Conservation (phyloP, 2,113 vertebrate species). For the Barbus barbus region DNA sequence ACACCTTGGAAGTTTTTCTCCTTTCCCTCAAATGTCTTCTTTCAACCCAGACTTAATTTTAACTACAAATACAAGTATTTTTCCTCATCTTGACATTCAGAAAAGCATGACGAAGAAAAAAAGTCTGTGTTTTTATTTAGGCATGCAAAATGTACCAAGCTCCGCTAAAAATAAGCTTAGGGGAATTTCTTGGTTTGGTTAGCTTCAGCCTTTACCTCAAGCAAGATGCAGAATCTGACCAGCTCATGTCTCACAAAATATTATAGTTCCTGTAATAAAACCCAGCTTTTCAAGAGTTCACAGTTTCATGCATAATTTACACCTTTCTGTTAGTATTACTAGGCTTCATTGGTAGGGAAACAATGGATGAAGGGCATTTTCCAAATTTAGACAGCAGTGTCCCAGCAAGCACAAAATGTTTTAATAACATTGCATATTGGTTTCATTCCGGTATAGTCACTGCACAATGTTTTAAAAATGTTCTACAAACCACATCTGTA, state of each 20-base stretch:
- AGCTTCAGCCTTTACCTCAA: conserved; percentile 58
- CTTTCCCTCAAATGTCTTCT: conserved; percentile 18
- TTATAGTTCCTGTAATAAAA: conserved; percentile 29
- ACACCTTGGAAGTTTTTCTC: conserved; percentile 58
- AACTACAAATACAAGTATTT: conserved; percentile 55
- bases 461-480: background rate
- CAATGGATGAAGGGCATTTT: background rate
- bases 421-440: background rate
- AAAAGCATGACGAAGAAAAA: conserved; percentile 59
- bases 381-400: conserved; percentile 1
- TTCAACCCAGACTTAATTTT: conserved; percentile 62
- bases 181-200: conserved; percentile 64
- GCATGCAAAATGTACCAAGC: conserved; percentile 67
- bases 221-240: conserved; percentile 42
- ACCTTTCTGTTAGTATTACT: conserved; percentile 26
- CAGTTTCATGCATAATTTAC: conserved; percentile 20
- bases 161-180: conserved; percentile 67
- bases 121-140: conserved; percentile 67
- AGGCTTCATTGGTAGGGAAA: conserved; percentile 1
- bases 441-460: background rate
- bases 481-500: background rate
- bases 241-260: conserved; percentile 27
- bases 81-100: conserved; percentile 58
- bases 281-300: conserved; percentile 19
- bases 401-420: conserved; percentile 4